Evolutionary conservation across 2,888 invertebrate genomes (phyloP), one percentile per base, ranked within the genome.

Genomic region (Anarsia innoxiella): DNA sequence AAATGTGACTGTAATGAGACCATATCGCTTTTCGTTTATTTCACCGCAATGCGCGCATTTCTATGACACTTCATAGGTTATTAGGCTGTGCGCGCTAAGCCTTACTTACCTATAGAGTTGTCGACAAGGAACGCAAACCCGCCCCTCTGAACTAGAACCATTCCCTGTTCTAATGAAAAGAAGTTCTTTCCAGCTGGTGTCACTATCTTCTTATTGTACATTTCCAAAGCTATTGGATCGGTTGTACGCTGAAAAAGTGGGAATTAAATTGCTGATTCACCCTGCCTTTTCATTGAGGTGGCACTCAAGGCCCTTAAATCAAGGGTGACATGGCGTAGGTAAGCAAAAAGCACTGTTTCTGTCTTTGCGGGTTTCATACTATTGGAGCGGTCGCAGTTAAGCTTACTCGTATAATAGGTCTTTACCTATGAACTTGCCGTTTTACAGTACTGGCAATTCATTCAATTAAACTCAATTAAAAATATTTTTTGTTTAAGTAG

Each of bases 111-210:
- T 0, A 87, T 86, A 0, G 88, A 87, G 0, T 87, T 87, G 62
- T 92, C 91, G 2, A 90, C 86, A 53, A 91, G 90, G 63, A 90
- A 91, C 0, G 92, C 92, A 56, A 89, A 92, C 1, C 88, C 90
- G 2, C 91, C 92, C 16, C 71, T 64, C 56, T 87, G 87, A 1
- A 92, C 88, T 46, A 85, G 61, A 0, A 67, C 65, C 58, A 92
- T 74, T 8, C 91, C 92, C 31, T 82, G 66, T 3, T 76, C 78
- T 0, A 89, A 77, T 8, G 77, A 56, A 39, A 85, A 84, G 66
- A 88, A 89, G 46, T 88, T 87, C 23, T 69, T 48, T 0, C 53
- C 47, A 1, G 53, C 48, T 0, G 44, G 42, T 1, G 63, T 59
- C 1, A 58, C 62, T 15, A 91, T 86, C 69, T 90, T 91, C 46